Base-by-base conservation (phyloP, 2,113 vertebrate genomes). In the Oostethus manadensis region DNA sequence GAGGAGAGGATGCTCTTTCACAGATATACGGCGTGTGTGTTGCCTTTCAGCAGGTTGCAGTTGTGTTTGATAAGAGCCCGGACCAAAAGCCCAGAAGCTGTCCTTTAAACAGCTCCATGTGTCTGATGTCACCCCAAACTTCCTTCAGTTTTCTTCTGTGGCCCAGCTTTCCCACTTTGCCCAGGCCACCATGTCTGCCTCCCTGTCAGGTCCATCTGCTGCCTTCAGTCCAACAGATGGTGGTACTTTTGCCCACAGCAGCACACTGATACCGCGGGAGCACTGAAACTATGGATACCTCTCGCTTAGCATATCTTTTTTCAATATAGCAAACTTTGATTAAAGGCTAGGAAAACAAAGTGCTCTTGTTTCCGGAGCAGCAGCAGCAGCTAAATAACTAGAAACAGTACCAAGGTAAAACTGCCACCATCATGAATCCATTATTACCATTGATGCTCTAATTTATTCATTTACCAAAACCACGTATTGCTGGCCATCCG, bases 81-180 rank as follows among this genome's bases (percentile, higher is more conserved):
- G 60, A 61, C 49, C 48, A 16, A 57, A 42, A 58, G 58, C 77
- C 62, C 18, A 16, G 35, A 64, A 73, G 70, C 77, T 68, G 66
- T 77, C 66, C 81, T 83, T 80, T 74, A 70, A 72, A 55, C 69
- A 7, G 21, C 16, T 84, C 76, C 64, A 62, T 78, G 74, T 66
- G 70, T 71, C 70, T 70, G 55, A 62, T 82, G 80, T 78, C 76
- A 76, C 64, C 11, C 26, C 58, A 42, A 6, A 64, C 62, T 70
- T 50, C 70, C 57, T 50, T 56, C 15, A 46, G 64, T 58, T 46
- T 46, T 23, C 55, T 56, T n/a, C 48, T 50, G 60, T 33, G 43
- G 60, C 56, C 57, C 42, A 16, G 11, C 16, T 60, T 43, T 47
- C 48, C 44, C 18, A n/a, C n/a, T 18, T 61, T 48, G 40, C 29